A percentile compares a stretch with the other conserved stretches of the same genome.
Conservation (phyloP, 2,888 invertebrate genomes). For the Thumatha senex region DNA sequence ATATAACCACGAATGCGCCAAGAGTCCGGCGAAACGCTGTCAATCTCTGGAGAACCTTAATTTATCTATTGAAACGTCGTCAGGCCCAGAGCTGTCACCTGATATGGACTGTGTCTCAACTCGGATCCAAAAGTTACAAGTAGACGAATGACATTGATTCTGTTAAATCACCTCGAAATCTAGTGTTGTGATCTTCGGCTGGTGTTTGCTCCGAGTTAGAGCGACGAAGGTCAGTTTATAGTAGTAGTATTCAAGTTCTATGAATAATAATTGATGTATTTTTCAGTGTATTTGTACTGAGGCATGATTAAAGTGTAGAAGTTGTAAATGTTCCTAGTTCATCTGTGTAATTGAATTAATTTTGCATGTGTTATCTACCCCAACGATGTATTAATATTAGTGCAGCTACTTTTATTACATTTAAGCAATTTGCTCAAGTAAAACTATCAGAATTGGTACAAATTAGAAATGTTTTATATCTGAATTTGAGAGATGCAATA, state of each 20-base stretch:
- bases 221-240: slow-evolving; percentile 38
- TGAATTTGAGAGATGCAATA: slow-evolving; percentile 24
- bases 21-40: slow-evolving; percentile 80
- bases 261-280: slow-evolving; percentile 59
- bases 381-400: slow-evolving; percentile 34
- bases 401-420: slow-evolving; percentile 46
- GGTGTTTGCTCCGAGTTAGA: slow-evolving; percentile 40
- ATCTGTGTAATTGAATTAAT: slow-evolving; percentile 54
- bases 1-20: slow-evolving; percentile 51
- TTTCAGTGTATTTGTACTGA: slow-evolving; percentile 64
- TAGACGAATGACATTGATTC: slow-evolving; percentile 78
- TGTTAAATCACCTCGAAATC: slow-evolving; percentile 30
- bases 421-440: slow-evolving; percentile 63
- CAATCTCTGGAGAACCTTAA: slow-evolving; percentile 85
- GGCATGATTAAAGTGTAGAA: slow-evolving; percentile 50
- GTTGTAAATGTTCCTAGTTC: slow-evolving; percentile 68
- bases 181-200: slow-evolving; percentile 42
- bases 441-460: slow-evolving; percentile 56
- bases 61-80: slow-evolving; percentile 63
- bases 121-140: slow-evolving; percentile 85
- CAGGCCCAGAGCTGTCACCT: slow-evolving; percentile 63
- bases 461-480: slow-evolving; percentile 47
- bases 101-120: slow-evolving; percentile 86
- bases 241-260: slow-evolving; percentile 58
- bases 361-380: slow-evolving; percentile 53